Evolutionary conservation across 2,797 vertebrate species (phyloP), one percentile per base, ranked within the genome.

Genomic region (Rhabdophis nuchalis): DNA sequence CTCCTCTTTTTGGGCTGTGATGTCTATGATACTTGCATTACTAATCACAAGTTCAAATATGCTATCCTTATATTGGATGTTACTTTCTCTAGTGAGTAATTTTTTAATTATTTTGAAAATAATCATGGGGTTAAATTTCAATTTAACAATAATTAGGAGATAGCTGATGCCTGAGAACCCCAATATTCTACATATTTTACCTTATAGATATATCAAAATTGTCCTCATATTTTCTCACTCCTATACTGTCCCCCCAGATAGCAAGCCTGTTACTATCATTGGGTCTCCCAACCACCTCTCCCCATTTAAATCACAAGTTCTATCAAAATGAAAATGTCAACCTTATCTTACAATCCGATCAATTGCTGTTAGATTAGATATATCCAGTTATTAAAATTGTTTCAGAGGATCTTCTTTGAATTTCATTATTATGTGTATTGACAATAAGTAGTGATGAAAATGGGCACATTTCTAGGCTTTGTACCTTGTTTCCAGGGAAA

Each of bases 1-100:
- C 88, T 97, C 86, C 54, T 89, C 58, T 97, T 96, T 92, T 92
- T 97, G 0, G 85, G 93, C 56, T 85, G 96, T 16, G 96, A 97
- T 0, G 58, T 95, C 88, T 93, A 89, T 0, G 92, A 94, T 50
- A 10, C 4, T 72, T 82, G 18, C 64, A 32, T 96, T 0, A 60
- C 64, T n/a, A 58, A 12, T 61, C 77, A 93, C 72, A 93, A 86
- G 56, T 92, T 96, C 92, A 95, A 93, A 86, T 96, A 92, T 0
- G 93, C 93, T 57, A 91, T 96, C 54, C 92, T 94, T 93, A 94
- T 97, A 46, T 56, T 96, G 88, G 96, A 97, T 92, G 93, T 96
- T 82, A 90, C 94, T 54, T 92, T 96, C 92, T 95, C 96, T 0
- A 93, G 97, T 97, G 89, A 93, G 97, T 93, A 25, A 36, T 36